These are phyloP conservation scores for Aviceda subcristata DNA, from an alignment of 2,113 vertebrate species.

Conservation along the genomic window DNA sequence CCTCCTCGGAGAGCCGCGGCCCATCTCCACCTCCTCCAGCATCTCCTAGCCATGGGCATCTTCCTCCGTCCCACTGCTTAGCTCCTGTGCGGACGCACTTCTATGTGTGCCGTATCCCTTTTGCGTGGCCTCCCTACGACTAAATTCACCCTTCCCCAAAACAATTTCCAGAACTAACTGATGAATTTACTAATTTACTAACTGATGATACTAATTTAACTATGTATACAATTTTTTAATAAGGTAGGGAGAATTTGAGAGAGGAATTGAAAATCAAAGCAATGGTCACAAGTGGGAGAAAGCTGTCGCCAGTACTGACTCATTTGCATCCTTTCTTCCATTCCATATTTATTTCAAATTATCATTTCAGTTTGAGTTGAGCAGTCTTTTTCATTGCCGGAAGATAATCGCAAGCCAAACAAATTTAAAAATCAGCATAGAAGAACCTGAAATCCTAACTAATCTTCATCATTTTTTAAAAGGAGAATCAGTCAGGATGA, in stretches of 20 bases:
- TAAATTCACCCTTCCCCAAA: not conserved
- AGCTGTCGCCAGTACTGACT: not conserved
- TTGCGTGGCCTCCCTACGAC: not conserved
- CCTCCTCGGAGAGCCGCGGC: rapidly evolving
- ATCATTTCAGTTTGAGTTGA: not conserved
- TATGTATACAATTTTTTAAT: not conserved
- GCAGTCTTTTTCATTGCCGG: not conserved
- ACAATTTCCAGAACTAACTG: not conserved
- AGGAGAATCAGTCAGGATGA: constrained; percentile 14
- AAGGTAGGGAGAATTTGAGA: not conserved
- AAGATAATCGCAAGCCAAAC: not conserved
- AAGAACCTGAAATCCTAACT: constrained; percentile 8
- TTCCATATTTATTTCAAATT: not conserved
- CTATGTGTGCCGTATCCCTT: rapidly evolving
- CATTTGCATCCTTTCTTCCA: not conserved
- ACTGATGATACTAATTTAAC: too few relatives aligned
- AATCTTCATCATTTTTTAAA: constrained; percentile 45
- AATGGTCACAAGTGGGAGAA: not conserved
- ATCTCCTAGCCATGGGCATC: not conserved
- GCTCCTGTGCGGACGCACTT: not conserved
- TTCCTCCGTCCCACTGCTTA: not conserved
- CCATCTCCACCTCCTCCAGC: not conserved
- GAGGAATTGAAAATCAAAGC: not conserved
- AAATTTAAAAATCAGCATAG: not conserved
- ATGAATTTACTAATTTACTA: not conserved